Conservation (phyloP, 2,113 vertebrate genomes). For the Penelope pileata region DNA sequence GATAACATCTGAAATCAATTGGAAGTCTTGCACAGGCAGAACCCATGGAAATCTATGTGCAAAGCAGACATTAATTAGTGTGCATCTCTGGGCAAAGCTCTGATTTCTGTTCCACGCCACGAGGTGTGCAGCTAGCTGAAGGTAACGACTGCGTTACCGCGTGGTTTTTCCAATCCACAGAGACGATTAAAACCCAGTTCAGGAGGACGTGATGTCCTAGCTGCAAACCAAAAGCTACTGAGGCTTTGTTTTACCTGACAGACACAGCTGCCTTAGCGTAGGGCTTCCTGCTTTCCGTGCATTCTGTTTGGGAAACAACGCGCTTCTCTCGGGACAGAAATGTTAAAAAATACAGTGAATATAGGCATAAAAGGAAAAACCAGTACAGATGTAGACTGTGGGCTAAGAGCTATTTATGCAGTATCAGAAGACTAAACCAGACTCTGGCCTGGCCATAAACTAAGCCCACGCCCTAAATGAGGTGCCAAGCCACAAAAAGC, state of each 20-base stretch:
- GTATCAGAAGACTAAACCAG: slow-evolving; percentile 96
- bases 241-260: slow-evolving; percentile 21
- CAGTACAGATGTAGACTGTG: slow-evolving; percentile 85
- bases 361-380: slow-evolving; percentile 81
- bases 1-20: slow-evolving; percentile 64
- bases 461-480: slow-evolving; percentile 97
- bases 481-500: slow-evolving; percentile 99
- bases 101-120: slow-evolving; percentile 47
- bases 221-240: not conserved
- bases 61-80: not conserved
- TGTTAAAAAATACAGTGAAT: slow-evolving; percentile 55
- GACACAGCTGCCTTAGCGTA: slow-evolving; percentile 67
- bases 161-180: slow-evolving; percentile 77
- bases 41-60: slow-evolving; percentile 17
- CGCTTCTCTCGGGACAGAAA: slow-evolving; percentile 68
- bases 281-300: slow-evolving; percentile 74
- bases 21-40: not conserved
- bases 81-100: slow-evolving; percentile 56
- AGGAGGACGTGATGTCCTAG: slow-evolving; percentile 54
- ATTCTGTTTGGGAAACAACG: slow-evolving; percentile 63
- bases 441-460: slow-evolving; percentile 91
- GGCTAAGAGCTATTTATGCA: slow-evolving; percentile 93
- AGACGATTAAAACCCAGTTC: slow-evolving; percentile 67
- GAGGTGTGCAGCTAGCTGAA: slow-evolving; percentile 72
- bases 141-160: slow-evolving; percentile 76